Percentiles rank a stretch among this genome's conserved stretches.
Conservation (phyloP, 2,888 invertebrate species). For the Spisula subtruncata region DNA sequence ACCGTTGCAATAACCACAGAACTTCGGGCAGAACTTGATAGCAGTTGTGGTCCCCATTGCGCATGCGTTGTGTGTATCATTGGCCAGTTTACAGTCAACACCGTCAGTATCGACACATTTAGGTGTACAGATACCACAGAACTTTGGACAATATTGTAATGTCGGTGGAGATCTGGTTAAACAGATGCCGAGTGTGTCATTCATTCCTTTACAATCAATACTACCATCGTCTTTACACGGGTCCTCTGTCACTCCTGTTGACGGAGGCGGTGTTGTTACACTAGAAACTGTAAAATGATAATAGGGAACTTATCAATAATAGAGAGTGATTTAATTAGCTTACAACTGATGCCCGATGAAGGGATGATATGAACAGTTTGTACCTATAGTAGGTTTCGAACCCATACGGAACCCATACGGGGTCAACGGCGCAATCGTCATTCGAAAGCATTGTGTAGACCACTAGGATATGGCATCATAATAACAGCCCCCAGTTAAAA, state of each 20-base stretch:
- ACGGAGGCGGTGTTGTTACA: no score
- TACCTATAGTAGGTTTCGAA: no score
- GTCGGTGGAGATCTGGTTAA: slow-evolving; percentile 47
- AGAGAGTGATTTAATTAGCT: no score
- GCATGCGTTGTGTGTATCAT: slow-evolving; percentile 57
- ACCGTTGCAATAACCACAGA: slow-evolving; percentile 65
- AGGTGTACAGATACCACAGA: slow-evolving; percentile 57
- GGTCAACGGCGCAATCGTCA: no score
- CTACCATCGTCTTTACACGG: slow-evolving; percentile 56
- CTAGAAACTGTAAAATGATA: no score
- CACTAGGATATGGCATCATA: no score
- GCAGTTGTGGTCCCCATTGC: slow-evolving; percentile 49
- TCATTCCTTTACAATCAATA: slow-evolving; percentile 54
- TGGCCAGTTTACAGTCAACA: slow-evolving; percentile 55
- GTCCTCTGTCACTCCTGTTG: slow-evolving; percentile 39
- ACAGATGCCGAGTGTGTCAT: slow-evolving; percentile 52
- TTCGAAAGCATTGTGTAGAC: no score
- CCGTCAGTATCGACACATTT: slow-evolving; percentile 51
- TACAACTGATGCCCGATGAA: no score
- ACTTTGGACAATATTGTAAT: slow-evolving; percentile 58
- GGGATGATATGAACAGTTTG: no score
- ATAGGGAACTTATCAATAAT: no score
- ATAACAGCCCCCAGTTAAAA: no score
- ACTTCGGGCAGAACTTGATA: slow-evolving; percentile 51
- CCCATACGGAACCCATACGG: no score